Percentiles rank a stretch among this genome's conserved stretches.
Conservation (phyloP, 2,113 vertebrate species). For the Promerops cafer region DNA sequence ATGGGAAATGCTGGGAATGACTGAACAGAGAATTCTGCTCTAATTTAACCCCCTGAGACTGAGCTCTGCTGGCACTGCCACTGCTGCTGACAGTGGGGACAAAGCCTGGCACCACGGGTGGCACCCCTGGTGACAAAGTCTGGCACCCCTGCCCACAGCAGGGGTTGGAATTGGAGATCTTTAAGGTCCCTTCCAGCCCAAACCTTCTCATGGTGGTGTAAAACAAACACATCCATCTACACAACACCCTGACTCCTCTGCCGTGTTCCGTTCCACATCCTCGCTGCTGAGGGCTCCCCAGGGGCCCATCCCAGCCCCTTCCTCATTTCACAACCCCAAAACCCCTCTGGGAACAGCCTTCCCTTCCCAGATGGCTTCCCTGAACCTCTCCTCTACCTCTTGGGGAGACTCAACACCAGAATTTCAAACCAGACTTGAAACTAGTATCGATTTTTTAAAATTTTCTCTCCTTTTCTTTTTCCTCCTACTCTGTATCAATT, state of each 20-base stretch:
- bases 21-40: accelerated
- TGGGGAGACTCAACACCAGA: accelerated
- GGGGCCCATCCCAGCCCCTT: not conserved
- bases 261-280: accelerated
- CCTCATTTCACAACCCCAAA: not conserved
- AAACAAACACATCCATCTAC: accelerated
- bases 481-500: not conserved
- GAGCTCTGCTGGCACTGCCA: accelerated
- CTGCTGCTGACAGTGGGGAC: accelerated
- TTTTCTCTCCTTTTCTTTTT: not conserved
- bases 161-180: accelerated
- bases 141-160: not conserved
- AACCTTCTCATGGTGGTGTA: accelerated
- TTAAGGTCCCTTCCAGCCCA: not conserved
- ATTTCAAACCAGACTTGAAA: not conserved
- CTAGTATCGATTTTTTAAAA: accelerated
- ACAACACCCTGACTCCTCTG: accelerated
- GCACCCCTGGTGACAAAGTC: no score
- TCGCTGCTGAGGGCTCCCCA: not conserved
- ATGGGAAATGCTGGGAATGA: accelerated
- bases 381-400: not conserved
- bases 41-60: accelerated
- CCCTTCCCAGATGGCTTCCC: not conserved
- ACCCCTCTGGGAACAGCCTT: accelerated
- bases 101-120: not conserved